A percentile compares a stretch with the other conserved stretches of the same genome.
Conservation (phyloP, 2,113 vertebrate species). For the Geococcyx californianus region DNA sequence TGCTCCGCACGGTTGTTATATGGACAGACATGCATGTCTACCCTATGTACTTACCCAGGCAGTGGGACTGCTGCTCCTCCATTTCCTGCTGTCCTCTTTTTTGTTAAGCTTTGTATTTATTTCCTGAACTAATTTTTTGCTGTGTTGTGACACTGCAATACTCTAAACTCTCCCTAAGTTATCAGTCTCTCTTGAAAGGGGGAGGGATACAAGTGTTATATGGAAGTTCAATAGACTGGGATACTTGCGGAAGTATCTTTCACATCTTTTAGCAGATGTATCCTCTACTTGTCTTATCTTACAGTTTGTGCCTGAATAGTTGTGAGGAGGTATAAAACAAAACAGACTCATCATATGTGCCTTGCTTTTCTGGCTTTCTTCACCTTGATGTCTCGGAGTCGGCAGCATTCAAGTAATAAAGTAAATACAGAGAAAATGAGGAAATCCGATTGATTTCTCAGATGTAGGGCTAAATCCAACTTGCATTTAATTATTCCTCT, state of each 20-base stretch:
- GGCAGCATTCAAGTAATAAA: not conserved
- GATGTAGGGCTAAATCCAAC: not conserved
- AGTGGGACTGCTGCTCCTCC: not conserved
- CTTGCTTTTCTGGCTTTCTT: not conserved
- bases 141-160: not conserved
- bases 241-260: not conserved
- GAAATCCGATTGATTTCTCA: not conserved
- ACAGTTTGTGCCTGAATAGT: not conserved
- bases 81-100: not conserved
- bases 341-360: not conserved
- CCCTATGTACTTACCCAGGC: no score
- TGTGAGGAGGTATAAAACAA: not conserved
- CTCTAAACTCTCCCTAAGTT: not conserved
- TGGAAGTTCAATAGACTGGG: not conserved
- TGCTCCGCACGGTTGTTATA: accelerated
- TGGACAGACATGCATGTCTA: not conserved
- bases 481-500: constrained; percentile 5
- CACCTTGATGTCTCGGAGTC: not conserved
- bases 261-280: not conserved
- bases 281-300: not conserved
- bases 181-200: not conserved
- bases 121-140: not conserved
- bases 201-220: accelerated
- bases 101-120: not conserved
- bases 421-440: not conserved